These are phyloP conservation scores for Canis aureus DNA, from an alignment of 2,113 vertebrate species.

Conservation along the genomic window DNA sequence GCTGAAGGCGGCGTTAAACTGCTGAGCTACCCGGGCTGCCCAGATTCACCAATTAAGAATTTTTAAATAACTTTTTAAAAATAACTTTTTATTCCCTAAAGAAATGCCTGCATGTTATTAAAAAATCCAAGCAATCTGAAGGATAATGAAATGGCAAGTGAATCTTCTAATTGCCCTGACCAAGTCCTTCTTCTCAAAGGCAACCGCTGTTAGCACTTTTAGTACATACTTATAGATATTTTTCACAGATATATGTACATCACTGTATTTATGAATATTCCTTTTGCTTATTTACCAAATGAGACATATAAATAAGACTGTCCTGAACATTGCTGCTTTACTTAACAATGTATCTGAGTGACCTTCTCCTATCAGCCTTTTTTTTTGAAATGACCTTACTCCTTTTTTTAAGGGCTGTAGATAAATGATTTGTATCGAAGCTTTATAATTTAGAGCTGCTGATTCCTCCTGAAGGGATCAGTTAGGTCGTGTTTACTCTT, in stretches of 20 bases:
- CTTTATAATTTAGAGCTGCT: slow-evolving; percentile 49
- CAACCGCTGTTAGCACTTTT: background rate
- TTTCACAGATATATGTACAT: background rate
- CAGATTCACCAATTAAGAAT: background rate
- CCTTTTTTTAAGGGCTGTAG: background rate
- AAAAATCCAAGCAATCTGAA: background rate
- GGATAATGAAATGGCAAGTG: background rate
- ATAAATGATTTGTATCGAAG: slow-evolving; percentile 17
- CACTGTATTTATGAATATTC: background rate
- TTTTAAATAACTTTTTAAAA: background rate
- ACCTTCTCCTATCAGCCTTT: background rate
- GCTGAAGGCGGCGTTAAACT: no score
- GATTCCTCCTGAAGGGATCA: background rate
- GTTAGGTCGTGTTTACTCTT: slow-evolving; percentile 34
- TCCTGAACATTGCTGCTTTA: background rate
- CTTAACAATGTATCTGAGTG: background rate
- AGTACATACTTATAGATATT: background rate
- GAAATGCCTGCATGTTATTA: background rate
- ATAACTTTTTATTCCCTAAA: slow-evolving; percentile 17
- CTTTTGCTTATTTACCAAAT: background rate
- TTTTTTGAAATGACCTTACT: background rate
- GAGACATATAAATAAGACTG: background rate
- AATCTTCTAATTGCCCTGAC: background rate
- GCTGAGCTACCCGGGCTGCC: no score
- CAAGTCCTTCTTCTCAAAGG: background rate